Percentiles rank a stretch among this genome's conserved stretches.
Evolutionary conservation across 64 coral and sea anemone species (phyloP).

Genomic region (Orbicella faveolata): DNA sequence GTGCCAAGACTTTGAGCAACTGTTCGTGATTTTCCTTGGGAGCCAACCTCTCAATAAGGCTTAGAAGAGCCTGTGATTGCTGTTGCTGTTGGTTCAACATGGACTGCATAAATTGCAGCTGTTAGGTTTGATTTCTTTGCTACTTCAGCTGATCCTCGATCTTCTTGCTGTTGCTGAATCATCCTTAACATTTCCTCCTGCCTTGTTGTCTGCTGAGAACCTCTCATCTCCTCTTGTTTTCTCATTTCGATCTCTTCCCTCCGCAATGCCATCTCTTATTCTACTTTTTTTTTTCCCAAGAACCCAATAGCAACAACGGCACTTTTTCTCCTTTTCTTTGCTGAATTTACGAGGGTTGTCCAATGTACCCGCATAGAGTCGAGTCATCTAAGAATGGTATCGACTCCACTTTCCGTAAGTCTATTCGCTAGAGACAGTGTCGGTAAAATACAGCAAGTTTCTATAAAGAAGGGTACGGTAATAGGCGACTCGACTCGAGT

Average conservation of each 20-base stretch:
- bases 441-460: no score
- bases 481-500: no score
- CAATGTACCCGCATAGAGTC: no score
- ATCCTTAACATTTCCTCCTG: conserved; percentile 17
- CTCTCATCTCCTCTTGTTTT: not conserved
- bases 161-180: conserved; percentile 23
- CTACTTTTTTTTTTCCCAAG: conserved; percentile 30
- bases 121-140: not conserved
- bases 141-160: not conserved
- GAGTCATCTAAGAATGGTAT: no score
- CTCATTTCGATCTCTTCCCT: conserved; percentile 7
- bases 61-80: conserved; percentile 15
- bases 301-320: conserved; percentile 36
- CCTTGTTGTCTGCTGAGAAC: conserved; percentile 14
- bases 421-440: no score
- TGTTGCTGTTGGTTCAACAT: conserved; percentile 25
- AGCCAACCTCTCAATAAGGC: conserved; percentile 3
- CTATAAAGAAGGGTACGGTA: no score
- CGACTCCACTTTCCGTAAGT: no score
- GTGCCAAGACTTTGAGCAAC: not conserved
- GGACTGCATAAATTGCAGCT: not conserved
- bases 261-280: conserved; percentile 18
- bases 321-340: conserved; percentile 46
- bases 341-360: not conserved
- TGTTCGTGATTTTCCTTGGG: conserved; percentile 3